Conservation (phyloP, 2,888 invertebrate genomes). For the Drosophila pseudotakahashii region DNA sequence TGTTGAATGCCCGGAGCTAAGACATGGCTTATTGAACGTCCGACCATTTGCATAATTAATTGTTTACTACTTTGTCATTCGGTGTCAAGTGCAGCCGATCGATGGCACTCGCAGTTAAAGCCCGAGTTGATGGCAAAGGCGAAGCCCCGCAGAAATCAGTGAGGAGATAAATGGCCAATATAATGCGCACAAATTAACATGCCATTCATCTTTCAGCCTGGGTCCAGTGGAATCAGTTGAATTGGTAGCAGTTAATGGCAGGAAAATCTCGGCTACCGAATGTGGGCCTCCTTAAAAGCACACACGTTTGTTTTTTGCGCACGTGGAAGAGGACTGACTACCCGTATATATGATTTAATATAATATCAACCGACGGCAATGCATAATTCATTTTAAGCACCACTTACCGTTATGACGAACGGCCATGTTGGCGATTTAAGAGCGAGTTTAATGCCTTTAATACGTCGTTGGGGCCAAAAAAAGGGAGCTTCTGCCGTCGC, state of each 20-base stretch:
- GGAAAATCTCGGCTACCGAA: slow-evolving; percentile 44
- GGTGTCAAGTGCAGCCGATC: slow-evolving; percentile 26
- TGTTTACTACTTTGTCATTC: slow-evolving; percentile 30
- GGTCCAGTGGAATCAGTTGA: background rate
- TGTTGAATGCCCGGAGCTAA: slow-evolving; percentile 14
- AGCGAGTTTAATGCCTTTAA: slow-evolving; percentile 74
- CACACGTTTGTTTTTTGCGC: slow-evolving; percentile 19
- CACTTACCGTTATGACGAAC: slow-evolving; percentile 73
- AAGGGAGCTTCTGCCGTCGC: slow-evolving; percentile 51
- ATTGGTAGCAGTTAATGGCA: slow-evolving; percentile 18
- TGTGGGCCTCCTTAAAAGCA: slow-evolving; percentile 10
- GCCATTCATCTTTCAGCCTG: slow-evolving; percentile 42
- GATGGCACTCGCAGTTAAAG: background rate
- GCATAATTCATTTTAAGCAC: slow-evolving; percentile 79
- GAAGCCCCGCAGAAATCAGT: slow-evolving; percentile 27
- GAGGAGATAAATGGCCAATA: slow-evolving; percentile 41
- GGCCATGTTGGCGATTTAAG: slow-evolving; percentile 67
- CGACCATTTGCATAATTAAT: slow-evolving; percentile 26
- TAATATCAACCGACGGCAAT: slow-evolving; percentile 50
- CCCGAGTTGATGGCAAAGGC: background rate
- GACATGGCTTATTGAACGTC: slow-evolving; percentile 4
- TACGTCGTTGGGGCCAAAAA: slow-evolving; percentile 61
- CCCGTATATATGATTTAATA: slow-evolving; percentile 25
- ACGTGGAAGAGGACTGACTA: slow-evolving; percentile 5
- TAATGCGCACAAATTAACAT: slow-evolving; percentile 65